phyloP scores from a whole-genome alignment of 2,113 vertebrate species.

The Pipa parva region DNA sequence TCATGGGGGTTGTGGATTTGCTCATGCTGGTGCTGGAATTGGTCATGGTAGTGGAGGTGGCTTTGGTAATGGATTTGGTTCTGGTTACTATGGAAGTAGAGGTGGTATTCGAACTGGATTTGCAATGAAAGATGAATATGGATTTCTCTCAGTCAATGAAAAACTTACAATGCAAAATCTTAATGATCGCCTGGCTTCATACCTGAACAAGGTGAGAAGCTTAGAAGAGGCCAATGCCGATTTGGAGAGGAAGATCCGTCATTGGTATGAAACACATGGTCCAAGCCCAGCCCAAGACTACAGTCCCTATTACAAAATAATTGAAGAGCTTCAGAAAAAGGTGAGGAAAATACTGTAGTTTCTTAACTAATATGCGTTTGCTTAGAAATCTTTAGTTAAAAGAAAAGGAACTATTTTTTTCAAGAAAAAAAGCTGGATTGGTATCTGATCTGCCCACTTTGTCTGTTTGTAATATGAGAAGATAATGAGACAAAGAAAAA shows the following conservation, averaged over 20 bases:
- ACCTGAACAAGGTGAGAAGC: conserved; percentile 72
- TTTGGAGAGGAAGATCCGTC: conserved; percentile 69
- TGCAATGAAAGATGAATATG: conserved; percentile 50
- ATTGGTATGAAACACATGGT: conserved; percentile 70
- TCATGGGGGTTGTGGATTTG: neutral
- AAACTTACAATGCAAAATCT: conserved; percentile 81
- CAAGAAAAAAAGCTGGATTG: too few relatives aligned
- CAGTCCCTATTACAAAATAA: conserved; percentile 70
- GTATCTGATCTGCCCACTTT: too few relatives aligned
- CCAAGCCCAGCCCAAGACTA: conserved; percentile 64
- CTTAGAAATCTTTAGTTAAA: too few relatives aligned
- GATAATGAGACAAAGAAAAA: too few relatives aligned
- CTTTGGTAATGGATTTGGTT: conserved; percentile 17
- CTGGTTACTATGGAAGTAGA: conserved; percentile 19
- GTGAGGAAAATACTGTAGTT: conserved; percentile 46
- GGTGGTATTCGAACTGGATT: conserved; percentile 10
- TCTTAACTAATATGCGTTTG: too few relatives aligned
- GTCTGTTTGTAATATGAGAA: too few relatives aligned
- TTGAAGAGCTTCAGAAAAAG: conserved; percentile 72
- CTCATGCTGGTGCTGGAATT: conserved; percentile 14
- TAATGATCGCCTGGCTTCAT: conserved; percentile 71
- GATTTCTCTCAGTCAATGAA: conserved; percentile 60
- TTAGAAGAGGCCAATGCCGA: conserved; percentile 71
- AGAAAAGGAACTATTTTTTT: too few relatives aligned
- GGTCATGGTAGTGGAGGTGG: conserved; percentile 30